A percentile compares a stretch with the other conserved stretches of the same genome.
These are phyloP conservation scores for Rattus rattus DNA, from an alignment of 2,113 vertebrate species.

Conservation along the genomic window DNA sequence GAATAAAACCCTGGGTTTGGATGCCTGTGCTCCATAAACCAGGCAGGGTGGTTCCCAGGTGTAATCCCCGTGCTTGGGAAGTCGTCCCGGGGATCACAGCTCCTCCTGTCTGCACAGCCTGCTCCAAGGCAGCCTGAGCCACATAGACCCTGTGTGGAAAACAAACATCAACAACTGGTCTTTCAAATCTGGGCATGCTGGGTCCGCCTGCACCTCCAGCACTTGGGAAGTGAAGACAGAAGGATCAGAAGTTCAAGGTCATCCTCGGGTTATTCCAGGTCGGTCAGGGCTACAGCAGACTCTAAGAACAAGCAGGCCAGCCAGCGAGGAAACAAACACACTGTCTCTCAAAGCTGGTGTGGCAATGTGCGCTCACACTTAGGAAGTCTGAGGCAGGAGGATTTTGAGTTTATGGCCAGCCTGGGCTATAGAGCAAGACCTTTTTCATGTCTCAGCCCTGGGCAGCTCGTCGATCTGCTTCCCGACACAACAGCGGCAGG, in stretches of 20 bases:
- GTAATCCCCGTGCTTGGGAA: not conserved
- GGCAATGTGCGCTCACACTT: no score
- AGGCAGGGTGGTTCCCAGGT: no score
- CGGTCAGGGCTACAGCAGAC: not conserved
- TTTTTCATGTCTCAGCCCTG: not conserved
- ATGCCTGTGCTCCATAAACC: accelerated
- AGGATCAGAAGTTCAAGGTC: not conserved
- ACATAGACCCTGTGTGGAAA: not conserved
- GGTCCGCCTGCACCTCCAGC: not conserved
- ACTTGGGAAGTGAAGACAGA: not conserved
- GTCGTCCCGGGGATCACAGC: not conserved
- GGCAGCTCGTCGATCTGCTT: constrained; percentile 57
- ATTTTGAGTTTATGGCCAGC: not conserved
- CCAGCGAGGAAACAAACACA: not conserved
- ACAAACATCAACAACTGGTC: not conserved
- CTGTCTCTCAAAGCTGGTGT: not conserved
- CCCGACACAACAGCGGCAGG: accelerated
- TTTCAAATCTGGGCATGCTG: not conserved
- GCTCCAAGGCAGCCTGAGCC: not conserved
- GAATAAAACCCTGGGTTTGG: not conserved
- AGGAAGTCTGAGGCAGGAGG: not conserved
- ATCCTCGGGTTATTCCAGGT: not conserved
- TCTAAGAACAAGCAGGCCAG: no score
- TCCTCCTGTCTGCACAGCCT: no score
- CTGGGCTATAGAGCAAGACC: not conserved